Evolutionary conservation across 2,888 invertebrate species (phyloP).

Genomic region (Caradrina clavipalpis): DNA sequence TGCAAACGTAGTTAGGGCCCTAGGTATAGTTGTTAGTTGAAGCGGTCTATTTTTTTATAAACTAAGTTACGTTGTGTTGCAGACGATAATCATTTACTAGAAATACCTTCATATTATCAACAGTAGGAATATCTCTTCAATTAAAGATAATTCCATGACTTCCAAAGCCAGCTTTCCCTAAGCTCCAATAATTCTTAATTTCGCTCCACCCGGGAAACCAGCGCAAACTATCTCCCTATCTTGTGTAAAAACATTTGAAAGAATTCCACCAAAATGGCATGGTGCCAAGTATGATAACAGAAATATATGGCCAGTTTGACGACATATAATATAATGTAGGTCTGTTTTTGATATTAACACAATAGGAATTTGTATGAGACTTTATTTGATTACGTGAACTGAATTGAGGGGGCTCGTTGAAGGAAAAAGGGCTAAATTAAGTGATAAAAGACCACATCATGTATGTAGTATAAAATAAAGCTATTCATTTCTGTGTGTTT

Average conservation of each 20-base stretch:
- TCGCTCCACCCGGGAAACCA: conserved; percentile 31
- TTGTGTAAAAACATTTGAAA: conserved; percentile 47
- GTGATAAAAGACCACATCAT: background rate
- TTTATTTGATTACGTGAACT: conserved; percentile 56
- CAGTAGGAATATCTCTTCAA: background rate
- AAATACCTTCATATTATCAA: background rate
- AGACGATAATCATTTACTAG: background rate
- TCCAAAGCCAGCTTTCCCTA: conserved; percentile 11
- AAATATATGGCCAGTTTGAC: conserved; percentile 50
- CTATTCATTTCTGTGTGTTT: background rate
- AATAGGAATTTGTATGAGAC: conserved; percentile 52
- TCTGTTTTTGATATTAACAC: conserved; percentile 45
- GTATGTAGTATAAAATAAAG: background rate
- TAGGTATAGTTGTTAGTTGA: too few species aligned
- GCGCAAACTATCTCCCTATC: conserved; percentile 38
- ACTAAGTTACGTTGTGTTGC: too few species aligned
- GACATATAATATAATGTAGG: conserved; percentile 40
- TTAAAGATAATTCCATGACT: background rate
- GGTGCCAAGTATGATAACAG: conserved; percentile 60
- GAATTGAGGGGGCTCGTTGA: conserved; percentile 41
- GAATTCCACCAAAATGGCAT: conserved; percentile 56
- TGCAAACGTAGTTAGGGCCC: too few species aligned
- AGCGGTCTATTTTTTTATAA: background rate
- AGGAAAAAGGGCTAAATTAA: conserved; percentile 12
- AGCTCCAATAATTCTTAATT: conserved; percentile 48